These are phyloP conservation scores for Telenomus remus DNA, from an alignment of 1,140 invertebrate genomes.

Conservation along the genomic window DNA sequence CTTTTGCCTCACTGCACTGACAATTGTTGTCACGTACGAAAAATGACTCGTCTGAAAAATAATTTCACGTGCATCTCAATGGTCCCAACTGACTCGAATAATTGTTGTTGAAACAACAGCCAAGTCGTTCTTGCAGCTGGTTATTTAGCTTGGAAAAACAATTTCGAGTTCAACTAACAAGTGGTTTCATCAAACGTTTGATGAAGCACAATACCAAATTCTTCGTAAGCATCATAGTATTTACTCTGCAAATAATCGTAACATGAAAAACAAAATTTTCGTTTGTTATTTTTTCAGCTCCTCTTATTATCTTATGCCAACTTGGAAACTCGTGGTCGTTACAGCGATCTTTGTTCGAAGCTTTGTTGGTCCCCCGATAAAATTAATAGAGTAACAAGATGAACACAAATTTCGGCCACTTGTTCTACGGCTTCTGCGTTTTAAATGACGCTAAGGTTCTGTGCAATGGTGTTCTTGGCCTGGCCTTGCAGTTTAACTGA, in stretches of 20 bases:
- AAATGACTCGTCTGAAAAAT: conserved; percentile 28
- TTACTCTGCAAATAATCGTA: conserved; percentile 50
- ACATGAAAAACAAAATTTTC: conserved; percentile 37
- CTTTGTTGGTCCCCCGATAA: too few species aligned
- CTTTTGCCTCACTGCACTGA: conserved; percentile 35
- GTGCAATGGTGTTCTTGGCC: too few species aligned
- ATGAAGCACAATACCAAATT: conserved; percentile 36
- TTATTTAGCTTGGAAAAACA: too few species aligned
- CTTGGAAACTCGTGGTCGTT: too few species aligned
- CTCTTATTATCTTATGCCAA: conserved; percentile 16
- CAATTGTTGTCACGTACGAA: conserved; percentile 47
- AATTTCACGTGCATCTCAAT: too few species aligned
- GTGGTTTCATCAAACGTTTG: conserved; percentile 36
- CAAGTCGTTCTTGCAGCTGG: conserved; percentile 27
- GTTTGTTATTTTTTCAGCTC: conserved; percentile 22
- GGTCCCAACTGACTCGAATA: too few species aligned
- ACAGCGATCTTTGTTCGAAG: too few species aligned
- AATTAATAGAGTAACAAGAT: too few species aligned
- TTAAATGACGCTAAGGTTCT: too few species aligned
- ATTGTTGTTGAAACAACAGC: conserved; percentile 12
- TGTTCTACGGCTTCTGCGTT: too few species aligned
- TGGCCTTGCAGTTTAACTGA: too few species aligned
- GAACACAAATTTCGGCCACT: too few species aligned
- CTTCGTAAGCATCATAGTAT: conserved; percentile 27
- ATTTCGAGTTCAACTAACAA: conserved; percentile 5